Percentiles rank a stretch among this genome's conserved stretches.
phyloP scores from a whole-genome alignment of 2,797 vertebrate species.

The Microctenopoma steveboyesi region DNA sequence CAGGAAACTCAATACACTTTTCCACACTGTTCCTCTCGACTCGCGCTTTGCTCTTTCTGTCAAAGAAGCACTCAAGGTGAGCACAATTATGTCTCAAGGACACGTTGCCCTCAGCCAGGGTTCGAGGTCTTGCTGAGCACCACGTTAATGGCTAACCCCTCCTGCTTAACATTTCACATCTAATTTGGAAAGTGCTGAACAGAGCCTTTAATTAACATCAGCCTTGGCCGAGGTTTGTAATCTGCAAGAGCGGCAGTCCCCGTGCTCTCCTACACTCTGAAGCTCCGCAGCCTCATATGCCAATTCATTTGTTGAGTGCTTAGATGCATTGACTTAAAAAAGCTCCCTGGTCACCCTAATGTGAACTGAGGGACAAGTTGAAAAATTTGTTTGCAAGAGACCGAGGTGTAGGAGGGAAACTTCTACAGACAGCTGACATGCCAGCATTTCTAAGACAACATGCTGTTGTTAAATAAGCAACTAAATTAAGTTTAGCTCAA shows the following conservation, averaged over 20 bases:
- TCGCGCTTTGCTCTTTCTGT: constrained; percentile 34
- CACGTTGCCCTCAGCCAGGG: constrained; percentile 40
- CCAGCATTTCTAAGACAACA: constrained; percentile 18
- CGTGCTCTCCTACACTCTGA: constrained; percentile 8
- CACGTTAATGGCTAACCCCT: constrained; percentile 55
- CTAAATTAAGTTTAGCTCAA: constrained; percentile 18
- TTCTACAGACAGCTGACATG: constrained; percentile 36
- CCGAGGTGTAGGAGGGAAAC: constrained; percentile 37
- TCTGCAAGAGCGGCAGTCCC: constrained; percentile 38
- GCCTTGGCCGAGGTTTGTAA: constrained; percentile 57
- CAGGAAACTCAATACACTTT: constrained; percentile 21
- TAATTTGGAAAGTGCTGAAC: constrained; percentile 77
- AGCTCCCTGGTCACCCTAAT: constrained; percentile 32
- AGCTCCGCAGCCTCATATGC: constrained; percentile 36
- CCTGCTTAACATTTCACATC: constrained; percentile 76
- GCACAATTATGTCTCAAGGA: constrained; percentile 76
- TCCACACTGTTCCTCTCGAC: constrained; percentile 29
- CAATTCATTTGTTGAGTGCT: constrained; percentile 63
- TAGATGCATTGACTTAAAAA: constrained; percentile 47
- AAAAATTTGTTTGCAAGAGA: constrained; percentile 42
- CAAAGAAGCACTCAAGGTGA: constrained; percentile 60
- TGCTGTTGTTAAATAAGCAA: constrained; percentile 26
- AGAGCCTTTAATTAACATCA: constrained; percentile 77
- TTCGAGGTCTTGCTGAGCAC: constrained; percentile 45
- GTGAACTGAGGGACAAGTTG: constrained; percentile 45